These are phyloP conservation scores for Oceanites oceanicus DNA, from an alignment of 2,113 vertebrate genomes.

Conservation along the genomic window DNA sequence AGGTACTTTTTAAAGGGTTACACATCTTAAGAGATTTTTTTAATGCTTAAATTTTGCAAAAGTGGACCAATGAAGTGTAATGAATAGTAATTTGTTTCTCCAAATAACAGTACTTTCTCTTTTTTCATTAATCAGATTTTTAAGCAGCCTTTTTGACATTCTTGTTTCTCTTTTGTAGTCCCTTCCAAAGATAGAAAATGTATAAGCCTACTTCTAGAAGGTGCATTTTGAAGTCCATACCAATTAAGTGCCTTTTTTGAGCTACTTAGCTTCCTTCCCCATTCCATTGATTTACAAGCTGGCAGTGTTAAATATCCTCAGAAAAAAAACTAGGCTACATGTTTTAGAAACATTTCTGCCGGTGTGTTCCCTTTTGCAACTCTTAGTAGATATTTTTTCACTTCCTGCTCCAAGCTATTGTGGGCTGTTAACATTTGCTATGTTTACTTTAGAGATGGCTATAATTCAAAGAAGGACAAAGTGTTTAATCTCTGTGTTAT, in stretches of 20 bases:
- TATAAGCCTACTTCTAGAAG: neutral
- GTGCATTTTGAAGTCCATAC: neutral
- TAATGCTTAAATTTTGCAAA: neutral
- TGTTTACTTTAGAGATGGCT: neutral
- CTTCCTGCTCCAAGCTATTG: neutral
- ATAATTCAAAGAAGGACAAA: neutral
- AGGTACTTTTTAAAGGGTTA: neutral
- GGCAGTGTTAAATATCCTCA: neutral
- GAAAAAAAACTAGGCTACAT: neutral
- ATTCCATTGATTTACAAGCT: neutral
- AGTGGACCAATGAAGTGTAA: neutral
- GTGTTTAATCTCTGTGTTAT: neutral
- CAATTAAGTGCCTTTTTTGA: neutral
- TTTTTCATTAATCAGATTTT: neutral
- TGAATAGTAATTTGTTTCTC: neutral
- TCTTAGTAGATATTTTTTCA: neutral
- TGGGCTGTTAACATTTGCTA: neutral
- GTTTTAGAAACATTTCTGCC: neutral
- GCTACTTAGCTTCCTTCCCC: neutral
- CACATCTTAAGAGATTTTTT: neutral
- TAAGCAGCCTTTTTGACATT: neutral
- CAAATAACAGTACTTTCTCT: neutral
- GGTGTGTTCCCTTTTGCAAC: neutral
- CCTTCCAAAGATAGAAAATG: neutral
- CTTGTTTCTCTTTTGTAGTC: neutral